phyloP scores from a whole-genome alignment of 2,888 invertebrate species.

The Mermis nigrescens region DNA sequence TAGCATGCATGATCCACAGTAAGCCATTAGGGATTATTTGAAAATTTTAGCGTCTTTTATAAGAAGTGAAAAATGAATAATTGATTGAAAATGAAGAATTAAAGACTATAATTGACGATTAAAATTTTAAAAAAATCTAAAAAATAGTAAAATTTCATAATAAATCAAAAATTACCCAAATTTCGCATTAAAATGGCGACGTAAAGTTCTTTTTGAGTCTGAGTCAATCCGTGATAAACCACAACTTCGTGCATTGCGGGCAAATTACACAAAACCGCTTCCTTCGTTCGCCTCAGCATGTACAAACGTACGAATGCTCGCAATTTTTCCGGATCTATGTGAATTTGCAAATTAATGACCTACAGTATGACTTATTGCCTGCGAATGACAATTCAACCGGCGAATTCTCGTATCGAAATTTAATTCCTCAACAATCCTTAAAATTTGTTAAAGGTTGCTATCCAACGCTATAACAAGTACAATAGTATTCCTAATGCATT shows the following conservation, averaged over 20 bases:
- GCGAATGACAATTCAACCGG: background rate
- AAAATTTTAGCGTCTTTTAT: no score
- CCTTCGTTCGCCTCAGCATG: slow-evolving; percentile 33
- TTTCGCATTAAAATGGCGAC: slow-evolving; percentile 34
- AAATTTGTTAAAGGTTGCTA: background rate
- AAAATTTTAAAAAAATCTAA: no score
- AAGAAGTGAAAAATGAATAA: no score
- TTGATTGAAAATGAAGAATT: no score
- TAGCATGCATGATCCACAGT: no score
- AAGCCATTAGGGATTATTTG: no score
- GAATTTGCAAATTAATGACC: background rate
- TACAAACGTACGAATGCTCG: slow-evolving; percentile 31
- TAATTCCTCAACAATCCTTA: background rate
- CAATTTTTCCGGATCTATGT: slow-evolving; percentile 20
- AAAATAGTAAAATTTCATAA: no score
- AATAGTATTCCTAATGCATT: no score
- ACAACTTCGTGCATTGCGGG: slow-evolving; percentile 33
- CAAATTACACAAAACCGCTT: slow-evolving; percentile 30
- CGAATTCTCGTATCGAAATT: no score
- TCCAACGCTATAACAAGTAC: no score
- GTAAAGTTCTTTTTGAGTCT: slow-evolving; percentile 35
- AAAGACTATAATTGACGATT: no score
- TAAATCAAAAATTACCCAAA: no score
- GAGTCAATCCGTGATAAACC: slow-evolving; percentile 34
- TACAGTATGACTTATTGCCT: background rate